Evolutionary conservation across 1,140 invertebrate species (phyloP), one percentile per base, ranked within the genome.

Genomic region (Drosophila tani): DNA sequence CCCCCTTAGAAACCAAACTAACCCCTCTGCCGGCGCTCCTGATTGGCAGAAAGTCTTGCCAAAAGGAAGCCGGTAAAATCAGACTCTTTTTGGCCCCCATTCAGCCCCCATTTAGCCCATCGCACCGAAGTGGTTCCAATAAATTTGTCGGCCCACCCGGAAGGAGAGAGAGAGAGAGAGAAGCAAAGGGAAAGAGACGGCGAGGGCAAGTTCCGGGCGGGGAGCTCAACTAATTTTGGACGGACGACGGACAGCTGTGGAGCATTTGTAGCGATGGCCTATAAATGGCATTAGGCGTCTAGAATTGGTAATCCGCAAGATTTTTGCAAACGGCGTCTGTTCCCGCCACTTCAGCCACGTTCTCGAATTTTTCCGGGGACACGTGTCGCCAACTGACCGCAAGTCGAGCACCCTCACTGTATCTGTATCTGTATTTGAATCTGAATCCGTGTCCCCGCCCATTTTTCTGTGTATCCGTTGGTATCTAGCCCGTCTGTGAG

Each of bases 251-350:
- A 66, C 58, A 90, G 78, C 86, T 91, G 67, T 70, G 82, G 82
- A 82, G 83, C 85, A 90, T 90, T 90, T 90, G 82, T 90, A 82
- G 83, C 86, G 86, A 90, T 90, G 85, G 85, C 75, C 81, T 65
- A 90, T 90, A 90, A 90, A 90, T 91, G 86, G 85, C 71, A 90
- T 90, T 90, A 90, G 82, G 85, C 85, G 85, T 90, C 85, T 90
- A 91, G 85, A 91, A 90, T 90, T 91, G 85, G 85, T 90, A 90
- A 90, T 90, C 85, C 85, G 75, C 60, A 91, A 85, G 86, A 90
- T 91, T 82, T 90, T 91, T 81, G 85, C 85, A 81, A 84, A 74
- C 51, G 70, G 59, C 66, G 67, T 75, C 67, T 78, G 80, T 49
- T 58, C 47, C 66, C 17, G 64, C 41, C 49, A 50, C 58, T 68